Evolutionary conservation across 1,140 invertebrate species (phyloP).

Genomic region (Neodiprion fabricii): DNA sequence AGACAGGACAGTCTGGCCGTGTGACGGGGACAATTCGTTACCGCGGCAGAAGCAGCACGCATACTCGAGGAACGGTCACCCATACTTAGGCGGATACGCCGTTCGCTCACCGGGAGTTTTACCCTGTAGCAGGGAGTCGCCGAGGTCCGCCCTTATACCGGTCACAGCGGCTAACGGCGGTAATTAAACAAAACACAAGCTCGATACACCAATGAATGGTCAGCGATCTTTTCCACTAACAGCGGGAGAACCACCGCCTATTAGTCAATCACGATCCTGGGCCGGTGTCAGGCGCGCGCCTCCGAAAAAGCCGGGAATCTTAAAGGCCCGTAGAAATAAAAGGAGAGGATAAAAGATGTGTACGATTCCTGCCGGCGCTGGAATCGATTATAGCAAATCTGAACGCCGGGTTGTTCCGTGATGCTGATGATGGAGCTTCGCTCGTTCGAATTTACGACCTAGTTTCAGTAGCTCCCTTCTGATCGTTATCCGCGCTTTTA

Average conservation of each 20-base stretch:
- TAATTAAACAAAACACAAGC: background rate
- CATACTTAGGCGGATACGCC: background rate
- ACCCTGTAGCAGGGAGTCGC: background rate
- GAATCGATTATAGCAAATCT: background rate
- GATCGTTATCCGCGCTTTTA: too few relatives aligned
- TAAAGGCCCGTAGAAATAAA: background rate
- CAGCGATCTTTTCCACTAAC: background rate
- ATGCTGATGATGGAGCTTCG: background rate
- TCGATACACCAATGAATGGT: background rate
- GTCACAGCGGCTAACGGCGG: background rate
- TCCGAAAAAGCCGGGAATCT: background rate
- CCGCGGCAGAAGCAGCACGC: background rate
- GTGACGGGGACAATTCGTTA: constrained; percentile 6
- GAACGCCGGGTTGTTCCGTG: background rate
- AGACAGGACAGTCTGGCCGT: constrained; percentile 6
- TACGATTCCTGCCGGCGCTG: background rate
- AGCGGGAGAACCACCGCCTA: background rate
- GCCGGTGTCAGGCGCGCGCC: background rate
- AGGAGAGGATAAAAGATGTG: background rate
- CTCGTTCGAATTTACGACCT: background rate
- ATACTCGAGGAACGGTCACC: background rate
- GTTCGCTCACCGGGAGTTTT: background rate
- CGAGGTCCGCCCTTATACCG: background rate
- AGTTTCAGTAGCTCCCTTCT: too few relatives aligned
- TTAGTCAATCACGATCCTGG: background rate